Conservation (phyloP, 2,888 invertebrate species). For the Diarsia brunnea region DNA sequence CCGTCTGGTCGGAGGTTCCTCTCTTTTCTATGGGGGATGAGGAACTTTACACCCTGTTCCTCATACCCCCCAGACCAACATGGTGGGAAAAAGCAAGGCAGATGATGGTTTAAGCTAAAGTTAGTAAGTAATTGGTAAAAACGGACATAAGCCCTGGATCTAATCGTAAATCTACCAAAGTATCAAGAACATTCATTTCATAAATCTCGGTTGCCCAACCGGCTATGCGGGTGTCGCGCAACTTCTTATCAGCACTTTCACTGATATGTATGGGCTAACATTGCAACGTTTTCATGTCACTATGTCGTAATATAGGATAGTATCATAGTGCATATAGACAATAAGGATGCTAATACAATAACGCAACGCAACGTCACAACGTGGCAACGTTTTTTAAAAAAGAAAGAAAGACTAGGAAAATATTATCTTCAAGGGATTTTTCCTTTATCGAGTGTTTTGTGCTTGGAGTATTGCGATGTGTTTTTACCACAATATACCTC, state of each 20-base stretch:
- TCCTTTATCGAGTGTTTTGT: not conserved
- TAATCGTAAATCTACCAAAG: conserved; percentile 36
- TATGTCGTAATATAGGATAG: conserved; percentile 24
- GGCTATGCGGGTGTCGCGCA: conserved; percentile 57
- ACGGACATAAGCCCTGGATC: not conserved
- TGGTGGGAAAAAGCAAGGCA: no score
- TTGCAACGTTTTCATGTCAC: conserved; percentile 60
- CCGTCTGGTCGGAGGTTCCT: no score
- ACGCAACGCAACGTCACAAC: no score
- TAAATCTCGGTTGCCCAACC: conserved; percentile 54
- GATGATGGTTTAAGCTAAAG: not conserved
- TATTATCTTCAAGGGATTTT: conserved; percentile 5
- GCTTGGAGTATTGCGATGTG: not conserved
- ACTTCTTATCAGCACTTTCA: conserved; percentile 74
- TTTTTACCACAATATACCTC: not conserved
- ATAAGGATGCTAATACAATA: no score
- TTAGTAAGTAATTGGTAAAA: no score
- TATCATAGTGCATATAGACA: not conserved
- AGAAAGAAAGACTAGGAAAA: no score
- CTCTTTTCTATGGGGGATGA: no score
- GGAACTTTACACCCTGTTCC: no score
- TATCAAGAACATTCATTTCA: conserved; percentile 24
- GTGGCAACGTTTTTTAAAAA: no score
- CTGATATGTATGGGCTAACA: conserved; percentile 69
- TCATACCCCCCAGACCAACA: no score